phyloP scores from a whole-genome alignment of 2,797 vertebrate genomes.

The Botia almorhae region DNA sequence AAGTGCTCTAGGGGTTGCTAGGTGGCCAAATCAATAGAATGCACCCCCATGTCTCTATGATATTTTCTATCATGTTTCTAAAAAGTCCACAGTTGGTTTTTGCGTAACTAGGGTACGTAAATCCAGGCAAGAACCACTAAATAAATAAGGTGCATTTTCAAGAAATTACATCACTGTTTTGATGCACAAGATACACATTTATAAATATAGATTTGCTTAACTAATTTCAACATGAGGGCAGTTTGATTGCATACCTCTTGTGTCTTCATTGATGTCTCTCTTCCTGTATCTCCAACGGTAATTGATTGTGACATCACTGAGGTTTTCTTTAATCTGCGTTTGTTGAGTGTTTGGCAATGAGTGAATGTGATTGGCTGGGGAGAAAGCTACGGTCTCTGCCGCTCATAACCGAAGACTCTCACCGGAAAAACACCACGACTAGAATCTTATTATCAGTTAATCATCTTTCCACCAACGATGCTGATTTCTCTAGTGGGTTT shows the following conservation, averaged over 20 bases:
- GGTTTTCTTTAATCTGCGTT: background rate
- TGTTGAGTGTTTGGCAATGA: slow-evolving; percentile 15
- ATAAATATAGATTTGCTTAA: background rate
- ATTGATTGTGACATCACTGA: slow-evolving; percentile 16
- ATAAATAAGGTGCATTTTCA: background rate
- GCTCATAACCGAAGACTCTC: slow-evolving; percentile 32
- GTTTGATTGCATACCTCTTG: background rate
- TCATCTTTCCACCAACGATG: slow-evolving; percentile 38
- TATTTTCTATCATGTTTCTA: no score
- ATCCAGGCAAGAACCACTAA: background rate
- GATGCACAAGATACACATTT: background rate
- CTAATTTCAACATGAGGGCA: background rate
- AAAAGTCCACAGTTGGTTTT: no score
- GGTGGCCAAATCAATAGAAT: no score
- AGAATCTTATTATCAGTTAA: slow-evolving; percentile 50
- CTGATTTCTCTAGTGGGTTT: slow-evolving; percentile 47
- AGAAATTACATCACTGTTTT: no score
- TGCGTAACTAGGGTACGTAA: no score
- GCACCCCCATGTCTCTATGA: no score
- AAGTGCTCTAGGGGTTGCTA: no score
- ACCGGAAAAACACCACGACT: slow-evolving; percentile 15
- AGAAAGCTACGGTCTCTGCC: background rate
- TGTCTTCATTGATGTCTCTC: slow-evolving; percentile 10
- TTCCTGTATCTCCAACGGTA: background rate
- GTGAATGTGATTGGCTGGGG: slow-evolving; percentile 5